Evolutionary conservation across 2,888 invertebrate species (phyloP).

Genomic region (Calephelis perditalis): DNA sequence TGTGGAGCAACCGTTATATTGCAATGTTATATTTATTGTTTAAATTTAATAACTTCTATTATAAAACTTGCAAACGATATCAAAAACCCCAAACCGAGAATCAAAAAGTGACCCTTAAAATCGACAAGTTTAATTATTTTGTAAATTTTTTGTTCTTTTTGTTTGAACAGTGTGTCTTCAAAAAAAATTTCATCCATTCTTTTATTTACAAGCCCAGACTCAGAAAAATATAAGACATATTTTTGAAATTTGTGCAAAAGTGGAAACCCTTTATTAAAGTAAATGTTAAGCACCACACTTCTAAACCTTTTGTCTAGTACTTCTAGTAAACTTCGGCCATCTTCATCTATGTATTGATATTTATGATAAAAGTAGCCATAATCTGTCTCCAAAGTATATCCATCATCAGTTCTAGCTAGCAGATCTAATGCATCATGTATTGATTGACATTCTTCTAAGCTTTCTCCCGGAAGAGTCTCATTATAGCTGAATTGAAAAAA

Average conservation of each 20-base stretch:
- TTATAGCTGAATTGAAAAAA: constrained; percentile 14
- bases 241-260: constrained; percentile 16
- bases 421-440: constrained; percentile 13
- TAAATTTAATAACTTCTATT: constrained; percentile 14
- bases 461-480: constrained; percentile 9
- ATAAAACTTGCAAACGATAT: constrained; percentile 14
- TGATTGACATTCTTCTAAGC: constrained; percentile 7
- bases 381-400: constrained; percentile 40
- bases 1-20: no score
- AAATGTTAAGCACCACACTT: background rate
- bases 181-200: constrained; percentile 12
- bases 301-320: background rate
- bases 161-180: constrained; percentile 6
- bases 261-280: constrained; percentile 21
- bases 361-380: constrained; percentile 35
- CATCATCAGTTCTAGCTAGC: background rate
- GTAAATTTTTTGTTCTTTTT: background rate
- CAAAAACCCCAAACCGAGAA: constrained; percentile 5
- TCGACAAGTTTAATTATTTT: constrained; percentile 5
- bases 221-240: constrained; percentile 6
- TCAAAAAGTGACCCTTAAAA: constrained; percentile 13
- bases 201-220: constrained; percentile 11
- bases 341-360: constrained; percentile 34
- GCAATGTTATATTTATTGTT: no score
- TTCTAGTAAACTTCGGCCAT: constrained; percentile 26